phyloP scores from a whole-genome alignment of 2,797 vertebrate genomes.

The Pteronotus mesoamericanus region DNA sequence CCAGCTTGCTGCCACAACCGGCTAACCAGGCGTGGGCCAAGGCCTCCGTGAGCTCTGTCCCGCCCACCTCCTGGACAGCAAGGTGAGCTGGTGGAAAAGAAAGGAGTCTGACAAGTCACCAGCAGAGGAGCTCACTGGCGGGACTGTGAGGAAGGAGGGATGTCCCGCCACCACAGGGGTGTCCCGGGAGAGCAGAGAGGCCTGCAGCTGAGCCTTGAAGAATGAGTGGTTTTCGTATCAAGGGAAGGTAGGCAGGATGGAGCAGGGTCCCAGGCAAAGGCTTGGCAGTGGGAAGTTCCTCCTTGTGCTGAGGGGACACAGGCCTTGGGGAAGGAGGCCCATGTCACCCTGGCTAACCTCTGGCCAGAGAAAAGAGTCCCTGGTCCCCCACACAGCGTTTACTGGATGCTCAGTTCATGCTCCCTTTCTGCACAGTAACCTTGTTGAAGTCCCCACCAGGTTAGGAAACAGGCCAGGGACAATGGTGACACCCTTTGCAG shows the following conservation, averaged over 20 bases:
- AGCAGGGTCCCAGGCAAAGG: background rate
- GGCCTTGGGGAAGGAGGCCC: background rate
- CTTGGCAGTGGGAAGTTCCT: background rate
- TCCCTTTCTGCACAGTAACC: background rate
- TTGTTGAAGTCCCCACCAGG: background rate
- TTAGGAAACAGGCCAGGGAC: background rate
- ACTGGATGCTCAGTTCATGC: rapidly evolving
- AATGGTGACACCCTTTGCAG: rapidly evolving
- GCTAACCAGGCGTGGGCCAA: rapidly evolving
- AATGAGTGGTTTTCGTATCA: background rate
- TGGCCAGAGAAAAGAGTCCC: background rate
- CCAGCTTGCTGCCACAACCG: background rate
- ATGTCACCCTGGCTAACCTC: background rate
- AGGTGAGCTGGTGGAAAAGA: background rate
- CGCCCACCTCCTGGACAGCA: background rate
- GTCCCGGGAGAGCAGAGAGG: background rate
- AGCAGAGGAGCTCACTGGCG: background rate
- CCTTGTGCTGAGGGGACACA: background rate
- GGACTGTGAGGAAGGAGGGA: background rate
- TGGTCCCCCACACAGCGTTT: too few species aligned
- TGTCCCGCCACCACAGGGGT: background rate
- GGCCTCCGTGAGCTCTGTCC: background rate
- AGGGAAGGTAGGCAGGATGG: background rate
- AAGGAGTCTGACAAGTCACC: background rate
- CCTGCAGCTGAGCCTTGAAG: background rate